Evolutionary conservation across 2,113 vertebrate species (phyloP).

Genomic region (Proteles cristata): DNA sequence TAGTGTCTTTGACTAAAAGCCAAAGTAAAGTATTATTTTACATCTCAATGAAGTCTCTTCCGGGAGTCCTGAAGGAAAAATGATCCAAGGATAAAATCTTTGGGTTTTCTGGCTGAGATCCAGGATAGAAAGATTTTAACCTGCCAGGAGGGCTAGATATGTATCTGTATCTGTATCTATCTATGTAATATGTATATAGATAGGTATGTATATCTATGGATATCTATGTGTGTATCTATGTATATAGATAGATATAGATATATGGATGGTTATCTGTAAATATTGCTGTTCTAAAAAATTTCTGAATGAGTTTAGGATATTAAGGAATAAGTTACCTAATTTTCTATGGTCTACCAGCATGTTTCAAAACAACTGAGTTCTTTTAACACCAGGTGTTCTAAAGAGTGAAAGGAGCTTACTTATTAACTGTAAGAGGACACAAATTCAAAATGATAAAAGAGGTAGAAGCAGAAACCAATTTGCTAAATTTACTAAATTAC

Average conservation of each 20-base stretch:
- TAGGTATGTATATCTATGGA: no score
- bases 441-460: not conserved
- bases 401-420: not conserved
- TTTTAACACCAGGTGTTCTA: not conserved
- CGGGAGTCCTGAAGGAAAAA: not conserved
- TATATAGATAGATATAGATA: no score
- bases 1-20: constrained; percentile 31
- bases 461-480: not conserved
- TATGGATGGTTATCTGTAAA: not conserved
- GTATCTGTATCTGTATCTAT: not conserved
- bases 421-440: not conserved
- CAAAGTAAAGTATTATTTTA: constrained; percentile 35
- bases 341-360: not conserved
- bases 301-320: constrained; percentile 48
- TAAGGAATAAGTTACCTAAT: constrained; percentile 17
- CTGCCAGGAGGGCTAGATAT: not conserved
- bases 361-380: not conserved
- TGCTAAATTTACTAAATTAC: constrained; percentile 42
- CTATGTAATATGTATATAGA: not conserved
- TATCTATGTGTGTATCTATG: no score
- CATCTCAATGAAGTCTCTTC: not conserved
- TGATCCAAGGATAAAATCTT: constrained; percentile 15
- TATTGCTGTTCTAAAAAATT: constrained; percentile 8
- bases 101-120: not conserved
- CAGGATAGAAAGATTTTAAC: constrained; percentile 28